Evolutionary conservation across 2,113 vertebrate species (phyloP), one percentile per base, ranked within the genome.

Genomic region (Telmatochromis bifrenatus): DNA sequence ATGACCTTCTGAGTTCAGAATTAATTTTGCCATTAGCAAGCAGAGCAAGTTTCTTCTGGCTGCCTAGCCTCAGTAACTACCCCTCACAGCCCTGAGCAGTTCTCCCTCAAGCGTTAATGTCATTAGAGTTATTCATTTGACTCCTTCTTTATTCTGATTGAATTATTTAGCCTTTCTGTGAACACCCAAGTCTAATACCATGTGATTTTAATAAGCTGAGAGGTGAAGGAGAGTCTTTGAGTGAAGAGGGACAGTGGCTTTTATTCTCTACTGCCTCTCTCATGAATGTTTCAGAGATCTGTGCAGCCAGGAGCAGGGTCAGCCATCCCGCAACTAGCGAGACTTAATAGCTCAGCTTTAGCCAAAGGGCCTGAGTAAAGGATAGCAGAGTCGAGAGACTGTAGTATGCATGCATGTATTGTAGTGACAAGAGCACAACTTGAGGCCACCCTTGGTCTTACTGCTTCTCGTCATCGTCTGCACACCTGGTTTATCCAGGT

Each of bases 201-300:
- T 96, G 93, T 94, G 95, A 96, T 97, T 96, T 96, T 96, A 96
- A 96, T 96, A 96, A 96, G 95, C 92, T 88, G 90, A 88, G 92
- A 94, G 95, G 94, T 95, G 93, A 95, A 92, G 85, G 89, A 83
- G 91, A 94, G 89, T 91, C 83, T 91, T 84, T 56, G 83, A 90
- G 92, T 89, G 84, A 90, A 88, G 82, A 87, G 83, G 91, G 75
- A 87, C 89, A 89, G 92, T 94, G 91, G 85, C 89, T 93, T 92
- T 93, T 89, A 91, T 92, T 95, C 92, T 88, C 87, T 91, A 82
- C 89, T 93, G 84, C 91, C 80, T 91, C 80, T 77, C 95, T 96
- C 92, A 94, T 96, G 87, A 95, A 96, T 96, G 92, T 95, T 95
- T 95, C 87, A 96, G 85, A 26, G 85, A 84, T 88, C 86, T 80